A percentile compares a stretch with the other conserved stretches of the same genome.
Evolutionary conservation across 2,888 invertebrate genomes (phyloP).

Genomic region (Micropterix aruncella): DNA sequence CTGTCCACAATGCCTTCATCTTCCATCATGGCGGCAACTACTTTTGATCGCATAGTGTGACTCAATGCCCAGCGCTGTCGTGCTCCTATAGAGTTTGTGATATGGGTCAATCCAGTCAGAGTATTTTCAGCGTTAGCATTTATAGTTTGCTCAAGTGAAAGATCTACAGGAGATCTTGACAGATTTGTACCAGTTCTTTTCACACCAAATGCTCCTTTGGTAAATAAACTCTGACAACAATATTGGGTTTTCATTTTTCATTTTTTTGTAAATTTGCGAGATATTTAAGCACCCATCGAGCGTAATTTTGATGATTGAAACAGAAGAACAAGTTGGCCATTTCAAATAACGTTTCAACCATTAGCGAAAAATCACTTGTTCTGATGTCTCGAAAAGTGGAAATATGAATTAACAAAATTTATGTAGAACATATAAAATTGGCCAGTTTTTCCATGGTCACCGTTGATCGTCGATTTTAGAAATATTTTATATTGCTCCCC

Average conservation of each 20-base stretch:
- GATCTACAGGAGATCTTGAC: slow-evolving; percentile 12
- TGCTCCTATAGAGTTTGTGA: slow-evolving; percentile 15
- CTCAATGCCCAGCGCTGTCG: slow-evolving; percentile 17
- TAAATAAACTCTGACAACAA: not conserved
- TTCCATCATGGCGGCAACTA: slow-evolving; percentile 11
- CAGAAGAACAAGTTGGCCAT: slow-evolving; percentile 14
- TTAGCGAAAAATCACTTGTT: slow-evolving; percentile 15
- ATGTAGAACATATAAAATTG: slow-evolving; percentile 12
- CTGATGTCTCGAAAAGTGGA: slow-evolving; percentile 13
- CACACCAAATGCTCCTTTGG: slow-evolving; percentile 13
- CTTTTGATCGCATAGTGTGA: slow-evolving; percentile 17
- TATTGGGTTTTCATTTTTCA: not conserved
- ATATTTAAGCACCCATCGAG: slow-evolving; percentile 11
- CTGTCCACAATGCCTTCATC: slow-evolving; percentile 11
- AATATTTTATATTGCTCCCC: slow-evolving; percentile 13
- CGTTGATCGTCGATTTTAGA: slow-evolving; percentile 10
- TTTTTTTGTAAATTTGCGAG: slow-evolving; percentile 10
- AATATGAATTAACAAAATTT: slow-evolving; percentile 9
- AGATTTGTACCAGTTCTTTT: slow-evolving; percentile 11
- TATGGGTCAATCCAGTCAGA: slow-evolving; percentile 12
- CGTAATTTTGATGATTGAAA: slow-evolving; percentile 14
- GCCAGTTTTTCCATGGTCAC: slow-evolving; percentile 13
- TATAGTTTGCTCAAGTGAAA: slow-evolving; percentile 15
- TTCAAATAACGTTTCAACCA: slow-evolving; percentile 13
- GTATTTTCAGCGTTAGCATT: slow-evolving; percentile 16